These are phyloP conservation scores for Adelphocoris suturalis DNA, from an alignment of 2,888 invertebrate genomes.

Conservation along the genomic window DNA sequence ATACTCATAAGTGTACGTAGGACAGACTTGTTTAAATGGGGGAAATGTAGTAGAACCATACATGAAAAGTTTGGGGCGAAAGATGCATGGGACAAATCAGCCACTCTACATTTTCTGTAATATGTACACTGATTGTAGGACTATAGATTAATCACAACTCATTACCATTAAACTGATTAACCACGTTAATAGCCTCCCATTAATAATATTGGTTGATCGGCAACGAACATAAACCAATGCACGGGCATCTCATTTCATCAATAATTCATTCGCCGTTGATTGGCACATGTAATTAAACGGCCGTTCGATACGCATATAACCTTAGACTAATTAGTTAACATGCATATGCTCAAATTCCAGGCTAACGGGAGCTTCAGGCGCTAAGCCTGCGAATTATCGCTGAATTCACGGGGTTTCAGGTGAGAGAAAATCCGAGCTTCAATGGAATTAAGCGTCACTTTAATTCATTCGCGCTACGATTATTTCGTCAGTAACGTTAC, in stretches of 20 bases:
- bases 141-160: neutral
- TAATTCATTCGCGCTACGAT: neutral
- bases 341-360: neutral
- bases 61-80: too few relatives aligned
- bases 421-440: too few relatives aligned
- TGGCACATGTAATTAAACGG: slow-evolving; percentile 10
- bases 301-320: slow-evolving; percentile 7
- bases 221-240: neutral
- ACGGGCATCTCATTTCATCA: neutral
- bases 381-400: neutral
- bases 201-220: neutral
- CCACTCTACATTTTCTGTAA: neutral
- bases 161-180: neutral
- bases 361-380: neutral
- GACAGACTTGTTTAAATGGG: too few relatives aligned
- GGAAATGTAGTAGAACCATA: too few relatives aligned
- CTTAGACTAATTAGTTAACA: neutral
- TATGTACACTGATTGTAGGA: neutral
- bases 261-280: slow-evolving; percentile 18
- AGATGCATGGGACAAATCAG: neutral
- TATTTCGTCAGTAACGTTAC: neutral
- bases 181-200: neutral
- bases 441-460: neutral
- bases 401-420: neutral
- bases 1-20: too few relatives aligned